Conservation (phyloP, 2,113 vertebrate species). For the Gymnocephalus cernua region DNA sequence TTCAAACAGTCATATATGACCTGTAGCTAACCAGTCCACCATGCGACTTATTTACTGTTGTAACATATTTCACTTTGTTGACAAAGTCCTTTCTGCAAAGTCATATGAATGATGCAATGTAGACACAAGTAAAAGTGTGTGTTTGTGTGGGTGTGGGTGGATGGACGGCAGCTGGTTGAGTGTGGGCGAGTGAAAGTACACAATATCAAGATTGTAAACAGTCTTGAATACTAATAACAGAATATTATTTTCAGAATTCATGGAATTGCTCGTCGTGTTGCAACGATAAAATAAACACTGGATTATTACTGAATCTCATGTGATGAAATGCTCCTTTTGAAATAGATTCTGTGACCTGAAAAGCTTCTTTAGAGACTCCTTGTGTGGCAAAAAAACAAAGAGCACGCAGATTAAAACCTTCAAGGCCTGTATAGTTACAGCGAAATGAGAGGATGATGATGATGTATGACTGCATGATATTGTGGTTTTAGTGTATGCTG, state of each 20-base stretch:
- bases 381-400: constrained; percentile 38
- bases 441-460: constrained; percentile 36
- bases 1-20: constrained; percentile 15
- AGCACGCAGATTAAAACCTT: constrained; percentile 40
- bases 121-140: constrained; percentile 42
- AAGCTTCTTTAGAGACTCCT: neutral
- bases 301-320: neutral
- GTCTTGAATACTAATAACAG: constrained; percentile 19
- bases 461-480: constrained; percentile 28
- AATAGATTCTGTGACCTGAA: constrained; percentile 10
- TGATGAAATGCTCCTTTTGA: constrained; percentile 11
- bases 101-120: constrained; percentile 52
- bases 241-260: constrained; percentile 50
- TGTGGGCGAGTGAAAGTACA: constrained; percentile 44
- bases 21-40: neutral
- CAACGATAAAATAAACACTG: constrained; percentile 45
- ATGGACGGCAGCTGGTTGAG: constrained; percentile 12
- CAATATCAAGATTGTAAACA: constrained; percentile 35
- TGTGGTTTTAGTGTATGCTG: constrained; percentile 38
- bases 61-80: constrained; percentile 29
- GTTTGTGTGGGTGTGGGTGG: constrained; percentile 14
- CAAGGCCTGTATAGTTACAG: constrained; percentile 6
- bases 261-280: constrained; percentile 19
- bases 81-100: constrained; percentile 27
- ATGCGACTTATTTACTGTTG: constrained; percentile 8